Base-by-base conservation (phyloP, 2,888 invertebrate species). In the Caenorhabditis sp. region DNA sequence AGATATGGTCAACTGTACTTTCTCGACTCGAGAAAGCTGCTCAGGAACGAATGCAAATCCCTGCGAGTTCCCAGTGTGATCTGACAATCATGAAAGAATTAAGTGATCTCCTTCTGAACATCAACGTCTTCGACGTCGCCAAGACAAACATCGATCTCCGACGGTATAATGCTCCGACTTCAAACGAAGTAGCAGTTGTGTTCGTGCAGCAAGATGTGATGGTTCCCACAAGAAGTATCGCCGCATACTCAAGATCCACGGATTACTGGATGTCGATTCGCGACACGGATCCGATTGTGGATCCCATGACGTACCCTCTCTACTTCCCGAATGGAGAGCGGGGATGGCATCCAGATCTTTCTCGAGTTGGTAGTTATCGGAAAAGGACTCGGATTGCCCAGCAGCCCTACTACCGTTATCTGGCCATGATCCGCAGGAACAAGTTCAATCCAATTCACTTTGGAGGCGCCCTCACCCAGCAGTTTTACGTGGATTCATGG, bases 241-340 rank as follows among this genome's bases (percentile, higher is more conserved):
- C 92, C 64, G 68, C 93, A 41, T 87, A 85, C 79, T 74, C n/a
- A 22, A 85, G 74, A 86, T 31, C 31, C 7, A 31, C 31, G 7
- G 31, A 31, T 6, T 4, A 31, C 7, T 31, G 31, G 31, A 4
- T 85, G 16, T 73, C 89, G 6, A 90, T 93, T 4, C 59, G 86
- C 0, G 92, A 93, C 41, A 90, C 90, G 12, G 82, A 85, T 44
- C 22, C 92, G 92, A 58, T 86, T 38, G 92, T 92, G 84, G 58
- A 93, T 86, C 91, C 93, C 2, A 87, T 93, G 28, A 89, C 93
- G 85, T 93, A 93, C 86, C 92, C 92, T 7, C 0, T 93, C 1
- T 91, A 92, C 31, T 93, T 92, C 80, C 86, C 90, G 26, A 28
- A 56, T 6, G 89, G 86, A 14, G 80, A 79, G 10, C 74, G 58